phyloP scores from a whole-genome alignment of 2,888 invertebrate species.

The Drosophila nr. perissopoda region DNA sequence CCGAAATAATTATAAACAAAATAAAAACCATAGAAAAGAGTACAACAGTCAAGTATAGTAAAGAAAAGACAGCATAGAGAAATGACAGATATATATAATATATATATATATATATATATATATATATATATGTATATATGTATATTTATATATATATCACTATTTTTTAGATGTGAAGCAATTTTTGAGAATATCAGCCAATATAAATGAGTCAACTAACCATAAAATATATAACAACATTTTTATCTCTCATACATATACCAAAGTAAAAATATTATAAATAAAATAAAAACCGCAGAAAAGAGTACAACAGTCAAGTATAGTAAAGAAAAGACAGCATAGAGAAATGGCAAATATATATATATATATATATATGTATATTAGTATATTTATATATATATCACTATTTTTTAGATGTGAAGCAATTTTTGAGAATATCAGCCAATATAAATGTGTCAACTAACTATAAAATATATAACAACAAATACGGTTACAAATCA shows the following conservation, averaged over 20 bases:
- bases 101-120: constrained; percentile 20
- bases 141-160: constrained; percentile 44
- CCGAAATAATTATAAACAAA: not conserved
- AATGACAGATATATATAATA: constrained; percentile 2
- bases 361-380: constrained; percentile 8
- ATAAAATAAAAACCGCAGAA: not conserved
- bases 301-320: not conserved
- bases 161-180: constrained; percentile 50
- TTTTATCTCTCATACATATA: constrained; percentile 35
- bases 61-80: not conserved
- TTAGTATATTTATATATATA: constrained; percentile 40
- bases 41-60: not conserved
- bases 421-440: constrained; percentile 36
- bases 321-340: not conserved
- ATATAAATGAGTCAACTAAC: constrained; percentile 18
- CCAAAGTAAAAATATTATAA: not conserved
- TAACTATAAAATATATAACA: constrained; percentile 6
- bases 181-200: constrained; percentile 29
- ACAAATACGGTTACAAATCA: not conserved
- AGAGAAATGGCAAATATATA: not conserved
- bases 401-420: constrained; percentile 51
- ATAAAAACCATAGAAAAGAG: not conserved
- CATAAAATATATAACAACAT: constrained; percentile 17
- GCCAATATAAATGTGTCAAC: constrained; percentile 22
- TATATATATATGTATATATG: constrained; percentile 4